phyloP scores from a whole-genome alignment of 1,140 invertebrate genomes.

The Aphis gossypii region DNA sequence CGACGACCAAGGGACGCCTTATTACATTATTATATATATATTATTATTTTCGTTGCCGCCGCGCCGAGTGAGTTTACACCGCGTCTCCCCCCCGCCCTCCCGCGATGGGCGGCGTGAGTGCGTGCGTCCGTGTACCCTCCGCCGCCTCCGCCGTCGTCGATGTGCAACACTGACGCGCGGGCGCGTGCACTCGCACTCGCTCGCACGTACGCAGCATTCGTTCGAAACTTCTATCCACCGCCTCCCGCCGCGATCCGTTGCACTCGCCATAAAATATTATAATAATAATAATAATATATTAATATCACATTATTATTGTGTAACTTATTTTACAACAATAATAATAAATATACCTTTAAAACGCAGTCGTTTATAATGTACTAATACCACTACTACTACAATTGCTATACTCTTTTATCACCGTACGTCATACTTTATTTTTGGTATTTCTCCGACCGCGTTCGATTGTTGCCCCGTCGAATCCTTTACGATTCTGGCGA shows the following conservation, averaged over 20 bases:
- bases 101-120: background rate
- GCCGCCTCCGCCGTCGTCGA: background rate
- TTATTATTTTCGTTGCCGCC: constrained; percentile 41
- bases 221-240: background rate
- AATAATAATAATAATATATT: too few species aligned
- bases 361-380: too few species aligned
- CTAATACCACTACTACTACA: background rate
- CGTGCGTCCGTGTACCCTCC: background rate
- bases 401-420: background rate
- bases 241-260: background rate
- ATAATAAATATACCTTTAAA: too few species aligned
- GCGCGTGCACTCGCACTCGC: background rate
- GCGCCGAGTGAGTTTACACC: constrained; percentile 3
- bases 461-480: background rate
- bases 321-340: background rate
- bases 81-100: background rate
- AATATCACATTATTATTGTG: background rate
- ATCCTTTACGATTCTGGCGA: too few species aligned
- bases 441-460: background rate
- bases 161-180: background rate
- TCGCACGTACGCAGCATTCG: constrained; percentile 6
- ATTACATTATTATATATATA: constrained; percentile 41
- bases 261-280: background rate
- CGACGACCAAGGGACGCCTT: constrained; percentile 43
- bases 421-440: background rate